Evolutionary conservation across 2,888 invertebrate species (phyloP).

Genomic region (Eurois occulta): DNA sequence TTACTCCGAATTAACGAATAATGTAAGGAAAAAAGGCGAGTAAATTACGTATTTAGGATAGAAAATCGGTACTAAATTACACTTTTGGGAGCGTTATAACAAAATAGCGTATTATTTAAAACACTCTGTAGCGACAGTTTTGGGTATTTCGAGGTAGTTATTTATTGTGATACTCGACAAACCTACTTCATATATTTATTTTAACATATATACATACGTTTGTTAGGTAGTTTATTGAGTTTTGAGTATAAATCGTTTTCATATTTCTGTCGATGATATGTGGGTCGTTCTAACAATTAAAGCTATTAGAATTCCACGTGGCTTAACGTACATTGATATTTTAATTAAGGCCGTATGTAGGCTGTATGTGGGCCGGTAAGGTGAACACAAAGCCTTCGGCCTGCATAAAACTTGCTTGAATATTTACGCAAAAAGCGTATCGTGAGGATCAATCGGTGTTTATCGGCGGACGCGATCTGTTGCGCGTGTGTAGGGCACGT

Average conservation of each 20-base stretch:
- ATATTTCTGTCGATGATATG: constrained; percentile 44
- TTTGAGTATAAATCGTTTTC: constrained; percentile 34
- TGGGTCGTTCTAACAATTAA: constrained; percentile 49
- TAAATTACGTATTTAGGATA: constrained; percentile 78
- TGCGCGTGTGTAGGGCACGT: constrained; percentile 88
- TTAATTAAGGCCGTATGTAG: constrained; percentile 51
- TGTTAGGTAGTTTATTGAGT: constrained; percentile 33
- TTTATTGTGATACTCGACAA: constrained; percentile 48
- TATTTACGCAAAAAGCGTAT: constrained; percentile 90
- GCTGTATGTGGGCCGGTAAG: constrained; percentile 63
- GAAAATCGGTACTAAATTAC: constrained; percentile 76
- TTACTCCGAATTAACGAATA: constrained; percentile 82
- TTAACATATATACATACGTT: constrained; percentile 3
- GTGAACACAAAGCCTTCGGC: constrained; percentile 75
- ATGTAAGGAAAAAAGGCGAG: constrained; percentile 77
- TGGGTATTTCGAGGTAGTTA: constrained; percentile 56
- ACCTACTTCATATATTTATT: constrained; percentile 35
- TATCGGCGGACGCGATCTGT: constrained; percentile 87
- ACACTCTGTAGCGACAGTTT: constrained; percentile 70
- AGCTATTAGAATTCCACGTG: constrained; percentile 50
- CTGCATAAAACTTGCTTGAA: constrained; percentile 83
- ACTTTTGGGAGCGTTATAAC: constrained; percentile 77
- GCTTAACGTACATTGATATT: constrained; percentile 52
- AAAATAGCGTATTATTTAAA: constrained; percentile 76
- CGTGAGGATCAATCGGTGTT: constrained; percentile 87